phyloP scores from a whole-genome alignment of 2,797 vertebrate genomes.

The Chelon auratus region DNA sequence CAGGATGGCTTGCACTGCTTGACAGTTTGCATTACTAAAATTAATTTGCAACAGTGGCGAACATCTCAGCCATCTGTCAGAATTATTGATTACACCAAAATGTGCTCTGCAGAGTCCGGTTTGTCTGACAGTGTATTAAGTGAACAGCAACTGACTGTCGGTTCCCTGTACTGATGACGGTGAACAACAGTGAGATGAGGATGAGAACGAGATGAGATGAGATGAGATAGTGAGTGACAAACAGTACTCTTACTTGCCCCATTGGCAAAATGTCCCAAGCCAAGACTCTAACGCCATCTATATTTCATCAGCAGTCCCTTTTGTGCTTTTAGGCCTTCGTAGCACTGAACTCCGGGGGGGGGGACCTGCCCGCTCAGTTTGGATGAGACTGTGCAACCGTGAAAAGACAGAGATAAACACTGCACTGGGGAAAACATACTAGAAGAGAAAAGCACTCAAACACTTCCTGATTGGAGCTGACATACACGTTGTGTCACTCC shows the following conservation, averaged over 20 bases:
- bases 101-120: neutral
- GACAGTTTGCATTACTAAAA: neutral
- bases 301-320: conserved; percentile 60
- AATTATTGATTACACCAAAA: neutral
- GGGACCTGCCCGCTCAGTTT: conserved; percentile 41
- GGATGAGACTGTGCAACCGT: conserved; percentile 57
- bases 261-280: conserved; percentile 42
- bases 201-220: neutral
- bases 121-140: neutral
- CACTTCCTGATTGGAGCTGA: conserved; percentile 56
- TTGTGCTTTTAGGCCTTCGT: conserved; percentile 55
- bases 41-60: neutral
- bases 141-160: neutral
- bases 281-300: conserved; percentile 53
- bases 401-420: conserved; percentile 53
- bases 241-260: conserved; percentile 26
- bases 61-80: conserved; percentile 1
- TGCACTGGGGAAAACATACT: conserved; percentile 35
- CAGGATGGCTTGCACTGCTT: neutral
- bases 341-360: conserved; percentile 39
- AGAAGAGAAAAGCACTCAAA: conserved; percentile 40
- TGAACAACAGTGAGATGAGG: too few species aligned
- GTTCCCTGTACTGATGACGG: too few species aligned
- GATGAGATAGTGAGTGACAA: neutral
- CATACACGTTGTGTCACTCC: conserved; percentile 56